Evolutionary conservation across 2,797 vertebrate genomes (phyloP), one percentile per base, ranked within the genome.

Genomic region (Myotis myotis): DNA sequence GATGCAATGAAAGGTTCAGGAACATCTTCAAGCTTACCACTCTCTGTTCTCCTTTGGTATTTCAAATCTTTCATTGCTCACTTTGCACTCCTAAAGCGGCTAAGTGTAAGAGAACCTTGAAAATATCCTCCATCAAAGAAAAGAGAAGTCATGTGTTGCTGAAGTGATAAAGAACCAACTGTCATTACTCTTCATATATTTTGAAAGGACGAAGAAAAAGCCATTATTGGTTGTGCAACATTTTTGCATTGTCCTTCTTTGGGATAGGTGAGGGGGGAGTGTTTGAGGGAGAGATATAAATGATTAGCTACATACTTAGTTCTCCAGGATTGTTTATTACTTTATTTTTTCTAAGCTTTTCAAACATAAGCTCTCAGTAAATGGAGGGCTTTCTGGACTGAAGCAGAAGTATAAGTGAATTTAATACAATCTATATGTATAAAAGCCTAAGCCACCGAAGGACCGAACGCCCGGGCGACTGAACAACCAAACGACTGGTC

Each of bases 1-100:
- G n/a, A 89, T 94, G n/a, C 91, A 87, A 76, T 64, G 41, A 84
- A 95, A 93, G 66, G 13, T 55, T 88, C 83, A 47, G 88, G 66
- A 74, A 78, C 53, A 74, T 74, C 49, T 87, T 90, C 64, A 62
- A 79, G 55, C 68, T 93, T 91, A 64, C 23, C 49, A 64, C 71
- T 51, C 28, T 89, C 60, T 91, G 36, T 89, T 95, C 25, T 95
- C 49, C n/a, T n/a, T 71, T 66, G 89, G n/a, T 60, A 80, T 87
- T 93, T 83, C 22, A 83, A 89, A 95, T 9, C 30, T 28, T 91
- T 92, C 3, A 44, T 66, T 86, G 80, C n/a, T 94, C 55, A 80
- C n/a, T 75, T 66, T 92, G 89, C 95, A 78, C 2, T 12, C 51
- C 23, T 49, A 36, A 72, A 70, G 38, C 76, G 92, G 53, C 22